phyloP scores from a whole-genome alignment of 2,113 vertebrate genomes.

The Hypanus sabinus region DNA sequence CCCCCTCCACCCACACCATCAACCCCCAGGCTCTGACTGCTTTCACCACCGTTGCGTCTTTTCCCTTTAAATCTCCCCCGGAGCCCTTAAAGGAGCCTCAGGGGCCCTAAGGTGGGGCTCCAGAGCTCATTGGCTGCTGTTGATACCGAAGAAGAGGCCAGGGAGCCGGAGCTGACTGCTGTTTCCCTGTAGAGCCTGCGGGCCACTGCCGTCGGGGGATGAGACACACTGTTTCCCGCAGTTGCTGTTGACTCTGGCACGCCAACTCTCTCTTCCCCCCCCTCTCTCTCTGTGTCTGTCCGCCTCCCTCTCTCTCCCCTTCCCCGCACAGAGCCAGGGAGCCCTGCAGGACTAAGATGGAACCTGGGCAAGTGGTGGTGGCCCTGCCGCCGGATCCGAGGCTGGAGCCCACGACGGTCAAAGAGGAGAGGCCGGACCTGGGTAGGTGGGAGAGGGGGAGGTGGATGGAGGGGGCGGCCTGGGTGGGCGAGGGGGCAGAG shows the following conservation, averaged over 20 bases:
- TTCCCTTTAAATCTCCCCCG: conserved; percentile 18
- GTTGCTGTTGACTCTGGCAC: background rate
- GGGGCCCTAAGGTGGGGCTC: conserved; percentile 24
- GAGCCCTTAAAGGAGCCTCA: conserved; percentile 26
- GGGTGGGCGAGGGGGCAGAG: too few relatives aligned
- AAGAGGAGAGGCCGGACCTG: background rate
- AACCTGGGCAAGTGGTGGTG: background rate
- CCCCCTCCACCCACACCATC: too few relatives aligned
- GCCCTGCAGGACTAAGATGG: background rate
- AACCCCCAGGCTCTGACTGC: background rate
- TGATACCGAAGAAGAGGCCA: too few relatives aligned
- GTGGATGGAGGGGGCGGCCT: too few relatives aligned
- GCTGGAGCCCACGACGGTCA: background rate
- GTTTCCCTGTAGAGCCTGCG: too few relatives aligned
- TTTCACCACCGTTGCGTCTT: background rate
- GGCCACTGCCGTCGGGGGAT: background rate
- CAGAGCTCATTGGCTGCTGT: background rate
- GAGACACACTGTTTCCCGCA: too few relatives aligned
- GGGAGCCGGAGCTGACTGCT: too few relatives aligned
- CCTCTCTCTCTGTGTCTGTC: background rate
- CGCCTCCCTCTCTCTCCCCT: background rate
- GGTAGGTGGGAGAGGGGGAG: conserved; percentile 13
- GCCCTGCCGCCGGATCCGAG: background rate
- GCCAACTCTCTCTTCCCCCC: background rate
- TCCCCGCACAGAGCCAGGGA: background rate